Evolutionary conservation across 2,113 vertebrate genomes (phyloP), one percentile per base, ranked within the genome.

Genomic region (Origma solitaria): DNA sequence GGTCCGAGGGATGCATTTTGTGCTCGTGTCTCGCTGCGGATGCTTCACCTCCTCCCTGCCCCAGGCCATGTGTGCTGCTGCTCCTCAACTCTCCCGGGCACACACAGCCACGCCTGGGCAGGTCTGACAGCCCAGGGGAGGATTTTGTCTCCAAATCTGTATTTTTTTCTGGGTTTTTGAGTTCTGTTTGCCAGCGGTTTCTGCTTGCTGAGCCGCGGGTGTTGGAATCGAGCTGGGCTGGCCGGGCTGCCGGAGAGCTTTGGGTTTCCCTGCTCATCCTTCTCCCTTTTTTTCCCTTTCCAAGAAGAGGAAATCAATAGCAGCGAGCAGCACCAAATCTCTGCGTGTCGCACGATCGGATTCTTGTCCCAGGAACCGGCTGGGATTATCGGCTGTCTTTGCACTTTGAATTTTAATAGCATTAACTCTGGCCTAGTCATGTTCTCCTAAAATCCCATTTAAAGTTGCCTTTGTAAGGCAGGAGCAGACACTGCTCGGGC

Each of bases 361-460:
- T 88, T 90, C 83, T 20, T 47, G 73, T 65, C 86, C 53, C 45
- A 9, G 70, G 56, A 79, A 64, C 53, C 1, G 1, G 11, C 69
- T 20, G 53, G 77, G 80, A 81, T 91, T 82, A 62, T 79, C 3
- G 0, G 35, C 70, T 76, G 45, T 33, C 78, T 68, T 54, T 82
- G 42, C 70, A 18, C 54, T 86, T 54, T 40, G 89, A 60, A 73
- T 91, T 86, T 85, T 85, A 88, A 94, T n/a, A 35, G 76, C 68
- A 57, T 88, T 81, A 95, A 64, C 78, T 42, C 16, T 4, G 22
- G 53, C 9, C 12, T 27, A 22, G 54, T 68, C 33, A 2, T 45
- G 66, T 79, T 69, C 30, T 51, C 78, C 69, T 50, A 18, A 93
- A 82, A 90, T 22, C n/a, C 53, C 47, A 1, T 68, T 84, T 71